phyloP scores from a whole-genome alignment of 2,797 vertebrate genomes.

The Crocodylus rhombifer region DNA sequence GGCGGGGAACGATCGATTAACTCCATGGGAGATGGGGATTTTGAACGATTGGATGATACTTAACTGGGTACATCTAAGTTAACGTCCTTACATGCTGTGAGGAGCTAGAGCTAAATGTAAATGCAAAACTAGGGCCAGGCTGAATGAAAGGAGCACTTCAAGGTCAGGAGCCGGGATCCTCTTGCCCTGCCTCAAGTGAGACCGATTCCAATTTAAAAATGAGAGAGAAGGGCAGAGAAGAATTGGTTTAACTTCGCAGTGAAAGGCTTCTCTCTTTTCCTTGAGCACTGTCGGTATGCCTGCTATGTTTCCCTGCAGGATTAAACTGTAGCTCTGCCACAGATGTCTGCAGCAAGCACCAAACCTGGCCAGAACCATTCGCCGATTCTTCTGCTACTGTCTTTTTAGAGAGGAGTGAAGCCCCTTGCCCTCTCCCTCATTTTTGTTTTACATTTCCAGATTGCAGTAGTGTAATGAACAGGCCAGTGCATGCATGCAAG shows the following conservation, averaged over 20 bases:
- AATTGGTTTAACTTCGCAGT: background rate
- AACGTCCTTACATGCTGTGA: background rate
- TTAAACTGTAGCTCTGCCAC: fast-evolving
- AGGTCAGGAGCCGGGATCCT: conserved; percentile 33
- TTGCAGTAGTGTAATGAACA: background rate
- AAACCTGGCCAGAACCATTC: background rate
- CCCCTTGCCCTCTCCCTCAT: fast-evolving
- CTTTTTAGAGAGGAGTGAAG: background rate
- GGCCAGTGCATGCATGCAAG: background rate
- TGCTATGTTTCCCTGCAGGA: fast-evolving
- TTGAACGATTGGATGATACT: background rate
- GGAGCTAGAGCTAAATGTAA: background rate
- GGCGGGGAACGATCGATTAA: background rate
- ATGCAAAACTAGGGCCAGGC: background rate
- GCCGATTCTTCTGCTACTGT: background rate
- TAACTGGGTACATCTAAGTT: conserved; percentile 5
- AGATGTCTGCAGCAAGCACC: background rate
- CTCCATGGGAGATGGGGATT: background rate
- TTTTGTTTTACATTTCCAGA: background rate
- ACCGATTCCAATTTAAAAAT: background rate
- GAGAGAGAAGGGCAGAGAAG: background rate
- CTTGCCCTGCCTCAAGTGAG: conserved; percentile 16
- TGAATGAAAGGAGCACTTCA: background rate
- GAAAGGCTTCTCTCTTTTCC: background rate
- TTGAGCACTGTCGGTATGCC: background rate